A percentile compares a stretch with the other conserved stretches of the same genome.
phyloP scores from a whole-genome alignment of 2,113 vertebrate species.

The Odobenus rosmarus region DNA sequence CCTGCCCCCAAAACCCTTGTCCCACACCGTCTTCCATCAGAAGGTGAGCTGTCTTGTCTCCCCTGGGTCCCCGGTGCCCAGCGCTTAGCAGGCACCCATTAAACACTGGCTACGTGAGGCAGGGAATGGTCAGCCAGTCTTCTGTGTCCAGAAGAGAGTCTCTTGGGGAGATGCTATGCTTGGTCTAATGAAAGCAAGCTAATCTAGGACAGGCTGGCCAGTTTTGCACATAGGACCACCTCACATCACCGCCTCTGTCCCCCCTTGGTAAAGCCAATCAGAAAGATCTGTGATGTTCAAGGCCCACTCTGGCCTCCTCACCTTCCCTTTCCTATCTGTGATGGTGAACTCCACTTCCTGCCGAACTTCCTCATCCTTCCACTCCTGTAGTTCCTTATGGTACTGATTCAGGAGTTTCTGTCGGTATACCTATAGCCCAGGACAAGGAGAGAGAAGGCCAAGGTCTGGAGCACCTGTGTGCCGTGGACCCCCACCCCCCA shows the following conservation, averaged over 20 bases:
- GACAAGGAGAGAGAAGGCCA: neutral
- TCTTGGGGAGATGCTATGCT: neutral
- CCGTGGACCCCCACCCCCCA: neutral
- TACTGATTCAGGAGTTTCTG: conserved; percentile 85
- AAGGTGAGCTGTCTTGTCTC: neutral
- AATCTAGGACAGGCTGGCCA: neutral
- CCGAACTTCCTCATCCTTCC: conserved; percentile 86
- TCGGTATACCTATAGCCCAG: conserved; percentile 84
- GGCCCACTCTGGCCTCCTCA: neutral
- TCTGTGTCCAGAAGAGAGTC: neutral
- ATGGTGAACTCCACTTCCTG: conserved; percentile 90
- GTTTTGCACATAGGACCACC: neutral
- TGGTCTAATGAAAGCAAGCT: neutral
- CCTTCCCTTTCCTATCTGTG: conserved; percentile 85
- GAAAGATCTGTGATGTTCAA: neutral
- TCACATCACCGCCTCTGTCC: neutral
- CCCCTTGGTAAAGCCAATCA: neutral
- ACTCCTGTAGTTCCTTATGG: conserved; percentile 82
- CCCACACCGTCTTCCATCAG: neutral
- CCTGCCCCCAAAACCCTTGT: neutral
- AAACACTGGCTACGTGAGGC: neutral
- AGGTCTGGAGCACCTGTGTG: neutral
- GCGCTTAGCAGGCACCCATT: neutral
- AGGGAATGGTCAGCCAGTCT: neutral
- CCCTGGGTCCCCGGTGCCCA: neutral